These are phyloP conservation scores for Brachionus koreanus DNA, from an alignment of 1,140 invertebrate species.

Conservation along the genomic window DNA sequence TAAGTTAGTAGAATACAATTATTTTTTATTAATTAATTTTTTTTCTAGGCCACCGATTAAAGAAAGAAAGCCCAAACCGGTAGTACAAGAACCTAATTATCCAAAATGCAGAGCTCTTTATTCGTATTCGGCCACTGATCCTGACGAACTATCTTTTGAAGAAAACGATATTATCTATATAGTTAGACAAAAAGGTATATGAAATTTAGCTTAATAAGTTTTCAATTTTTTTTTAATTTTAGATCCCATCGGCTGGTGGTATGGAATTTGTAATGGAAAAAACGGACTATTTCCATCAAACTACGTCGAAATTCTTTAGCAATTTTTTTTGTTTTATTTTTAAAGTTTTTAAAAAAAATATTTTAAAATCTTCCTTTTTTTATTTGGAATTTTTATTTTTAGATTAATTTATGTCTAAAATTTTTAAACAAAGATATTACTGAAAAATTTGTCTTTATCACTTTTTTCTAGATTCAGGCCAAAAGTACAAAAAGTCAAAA, in stretches of 20 bases:
- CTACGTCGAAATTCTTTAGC: constrained; percentile 71
- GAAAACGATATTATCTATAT: constrained; percentile 87
- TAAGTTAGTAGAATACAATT: background rate
- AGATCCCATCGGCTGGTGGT: constrained; percentile 83
- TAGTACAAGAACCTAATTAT: background rate
- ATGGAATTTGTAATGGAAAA: constrained; percentile 76
- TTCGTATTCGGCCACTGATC: constrained; percentile 65
- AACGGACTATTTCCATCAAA: constrained; percentile 87
- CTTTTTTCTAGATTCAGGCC: too few species aligned
- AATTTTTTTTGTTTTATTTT: background rate
- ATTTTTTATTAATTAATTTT: background rate
- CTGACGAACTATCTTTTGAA: constrained; percentile 91
- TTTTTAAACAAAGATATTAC: background rate
- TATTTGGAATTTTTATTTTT: background rate
- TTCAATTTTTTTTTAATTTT: background rate
- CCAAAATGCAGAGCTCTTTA: constrained; percentile 41
- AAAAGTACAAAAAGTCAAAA: too few species aligned
- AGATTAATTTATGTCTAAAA: background rate
- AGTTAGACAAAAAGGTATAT: constrained; percentile 52
- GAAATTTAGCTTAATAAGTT: background rate
- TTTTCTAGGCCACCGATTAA: background rate
- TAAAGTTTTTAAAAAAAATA: background rate
- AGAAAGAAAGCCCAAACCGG: background rate
- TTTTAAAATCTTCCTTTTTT: background rate
- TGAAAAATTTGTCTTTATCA: background rate